Evolutionary conservation across 2,797 vertebrate genomes (phyloP).

Genomic region (Acanthiza pusilla): DNA sequence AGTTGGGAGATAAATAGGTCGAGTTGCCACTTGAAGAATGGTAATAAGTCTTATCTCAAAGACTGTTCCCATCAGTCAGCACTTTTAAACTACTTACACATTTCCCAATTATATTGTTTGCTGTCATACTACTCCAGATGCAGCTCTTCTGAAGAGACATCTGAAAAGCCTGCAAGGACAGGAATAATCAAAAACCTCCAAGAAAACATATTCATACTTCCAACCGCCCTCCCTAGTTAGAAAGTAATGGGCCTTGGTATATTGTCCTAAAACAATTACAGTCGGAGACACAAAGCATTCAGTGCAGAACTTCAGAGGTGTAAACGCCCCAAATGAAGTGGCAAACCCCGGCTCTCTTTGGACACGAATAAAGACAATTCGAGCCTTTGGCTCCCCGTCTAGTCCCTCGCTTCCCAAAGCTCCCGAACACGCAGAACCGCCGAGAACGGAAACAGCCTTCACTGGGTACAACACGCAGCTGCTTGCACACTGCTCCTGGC

Average conservation of each 20-base stretch:
- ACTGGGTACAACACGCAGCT: fast-evolving
- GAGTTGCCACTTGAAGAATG: background rate
- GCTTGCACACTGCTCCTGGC: background rate
- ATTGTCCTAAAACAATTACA: background rate
- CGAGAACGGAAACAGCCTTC: background rate
- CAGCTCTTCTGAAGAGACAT: slow-evolving; percentile 88
- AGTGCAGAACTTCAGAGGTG: background rate
- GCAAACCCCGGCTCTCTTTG: background rate
- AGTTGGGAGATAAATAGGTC: background rate
- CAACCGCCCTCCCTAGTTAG: background rate
- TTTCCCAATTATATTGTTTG: slow-evolving; percentile 75
- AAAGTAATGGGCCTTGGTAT: background rate
- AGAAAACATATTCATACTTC: background rate
- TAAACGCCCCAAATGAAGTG: background rate
- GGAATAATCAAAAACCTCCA: slow-evolving; percentile 42
- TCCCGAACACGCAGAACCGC: fast-evolving
- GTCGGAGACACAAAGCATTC: background rate
- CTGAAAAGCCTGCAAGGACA: slow-evolving; percentile 80
- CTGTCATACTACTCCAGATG: slow-evolving; percentile 81
- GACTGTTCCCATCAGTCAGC: background rate
- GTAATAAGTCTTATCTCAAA: background rate
- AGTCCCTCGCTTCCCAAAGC: background rate
- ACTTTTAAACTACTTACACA: slow-evolving; percentile 78
- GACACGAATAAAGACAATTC: fast-evolving
- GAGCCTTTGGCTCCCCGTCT: background rate